phyloP scores from a whole-genome alignment of 2,113 vertebrate genomes.

The Fregata magnificens region DNA sequence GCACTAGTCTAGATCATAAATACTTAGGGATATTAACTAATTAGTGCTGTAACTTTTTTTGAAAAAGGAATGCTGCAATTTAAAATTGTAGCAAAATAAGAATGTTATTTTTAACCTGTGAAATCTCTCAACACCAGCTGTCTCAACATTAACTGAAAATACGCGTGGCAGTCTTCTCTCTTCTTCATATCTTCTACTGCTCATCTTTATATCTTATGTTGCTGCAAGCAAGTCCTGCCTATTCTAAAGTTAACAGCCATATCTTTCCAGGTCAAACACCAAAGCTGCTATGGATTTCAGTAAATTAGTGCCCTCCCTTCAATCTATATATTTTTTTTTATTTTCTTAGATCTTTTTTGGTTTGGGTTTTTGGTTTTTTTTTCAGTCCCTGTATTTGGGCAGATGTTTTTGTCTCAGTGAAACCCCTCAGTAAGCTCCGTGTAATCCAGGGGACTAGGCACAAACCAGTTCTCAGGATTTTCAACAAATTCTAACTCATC shows the following conservation, averaged over 20 bases:
- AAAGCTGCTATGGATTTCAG: not conserved
- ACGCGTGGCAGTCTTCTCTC: not conserved
- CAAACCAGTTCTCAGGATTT: not conserved
- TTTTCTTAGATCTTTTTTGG: not conserved
- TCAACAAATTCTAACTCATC: not conserved
- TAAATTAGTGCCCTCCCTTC: not conserved
- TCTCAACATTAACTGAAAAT: not conserved
- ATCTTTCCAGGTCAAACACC: not conserved
- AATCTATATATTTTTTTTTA: not conserved
- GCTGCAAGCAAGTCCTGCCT: not conserved
- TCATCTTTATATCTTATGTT: not conserved
- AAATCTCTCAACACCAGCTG: not conserved
- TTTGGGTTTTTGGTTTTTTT: not conserved
- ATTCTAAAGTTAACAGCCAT: not conserved
- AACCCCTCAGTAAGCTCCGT: not conserved
- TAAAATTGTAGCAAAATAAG: not conserved
- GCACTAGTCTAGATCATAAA: not conserved
- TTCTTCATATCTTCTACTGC: not conserved
- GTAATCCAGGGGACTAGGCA: not conserved
- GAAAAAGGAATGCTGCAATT: not conserved
- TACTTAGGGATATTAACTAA: not conserved
- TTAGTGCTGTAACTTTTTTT: not conserved
- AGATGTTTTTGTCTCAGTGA: not conserved
- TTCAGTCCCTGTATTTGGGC: not conserved
- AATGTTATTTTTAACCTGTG: not conserved